A percentile compares a stretch with the other conserved stretches of the same genome.
These are phyloP conservation scores for Phortica variegata DNA, from an alignment of 1,140 invertebrate species.

Conservation along the genomic window DNA sequence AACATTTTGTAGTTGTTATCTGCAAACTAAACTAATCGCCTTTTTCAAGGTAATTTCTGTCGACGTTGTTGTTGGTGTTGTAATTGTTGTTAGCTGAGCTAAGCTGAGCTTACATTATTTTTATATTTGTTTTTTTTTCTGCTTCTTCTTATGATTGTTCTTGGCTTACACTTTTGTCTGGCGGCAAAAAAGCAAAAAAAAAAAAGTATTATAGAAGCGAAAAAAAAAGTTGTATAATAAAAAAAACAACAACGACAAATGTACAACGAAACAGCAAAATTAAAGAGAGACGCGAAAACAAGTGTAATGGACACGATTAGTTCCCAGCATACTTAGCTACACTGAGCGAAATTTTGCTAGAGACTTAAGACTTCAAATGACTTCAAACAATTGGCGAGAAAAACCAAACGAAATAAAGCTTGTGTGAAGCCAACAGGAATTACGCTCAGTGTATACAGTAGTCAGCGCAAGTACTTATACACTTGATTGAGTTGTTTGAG, in stretches of 20 bases:
- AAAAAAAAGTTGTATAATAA: no score
- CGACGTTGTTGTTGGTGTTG: conserved; percentile 11
- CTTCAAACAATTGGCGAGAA: neutral
- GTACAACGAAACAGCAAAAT: neutral
- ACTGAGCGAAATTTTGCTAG: conserved; percentile 8
- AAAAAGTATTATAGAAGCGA: no score
- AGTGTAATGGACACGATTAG: conserved; percentile 35
- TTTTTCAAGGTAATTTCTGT: conserved; percentile 11
- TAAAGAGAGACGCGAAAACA: no score
- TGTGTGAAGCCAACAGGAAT: neutral
- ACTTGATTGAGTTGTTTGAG: neutral
- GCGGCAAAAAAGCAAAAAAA: conserved; percentile 7
- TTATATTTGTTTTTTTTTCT: no score
- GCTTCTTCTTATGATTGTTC: no score
- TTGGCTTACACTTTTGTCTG: conserved; percentile 28
- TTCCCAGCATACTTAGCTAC: conserved; percentile 25
- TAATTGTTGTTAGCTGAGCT: conserved; percentile 4
- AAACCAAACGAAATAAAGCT: neutral
- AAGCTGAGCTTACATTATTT: conserved; percentile 32
- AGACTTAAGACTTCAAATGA: neutral
- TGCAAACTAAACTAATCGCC: conserved; percentile 3
- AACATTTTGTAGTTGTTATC: conserved; percentile 10
- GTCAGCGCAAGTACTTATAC: neutral
- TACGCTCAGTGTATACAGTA: neutral
- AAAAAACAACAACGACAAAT: no score